A percentile compares a stretch with the other conserved stretches of the same genome.
Evolutionary conservation across 2,888 invertebrate genomes (phyloP).

Genomic region (Limnephilus lunatus): DNA sequence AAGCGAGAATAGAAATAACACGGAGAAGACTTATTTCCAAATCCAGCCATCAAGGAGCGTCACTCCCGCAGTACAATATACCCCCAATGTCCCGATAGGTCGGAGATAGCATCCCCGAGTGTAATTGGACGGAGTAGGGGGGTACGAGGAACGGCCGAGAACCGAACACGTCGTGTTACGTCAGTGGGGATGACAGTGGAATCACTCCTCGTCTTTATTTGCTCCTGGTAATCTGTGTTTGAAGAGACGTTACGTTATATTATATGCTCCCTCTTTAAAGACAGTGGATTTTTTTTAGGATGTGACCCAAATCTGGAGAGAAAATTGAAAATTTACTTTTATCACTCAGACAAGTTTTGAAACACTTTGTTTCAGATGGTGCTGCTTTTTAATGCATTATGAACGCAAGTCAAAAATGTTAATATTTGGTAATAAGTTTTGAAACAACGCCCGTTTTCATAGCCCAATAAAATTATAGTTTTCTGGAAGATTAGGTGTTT

Average conservation of each 20-base stretch:
- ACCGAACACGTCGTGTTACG: not conserved
- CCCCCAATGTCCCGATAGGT: not conserved
- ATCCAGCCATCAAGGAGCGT: constrained; percentile 17
- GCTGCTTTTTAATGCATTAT: too few species aligned
- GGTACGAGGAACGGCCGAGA: not conserved
- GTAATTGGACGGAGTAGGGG: constrained; percentile 32
- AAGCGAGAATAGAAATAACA: not conserved
- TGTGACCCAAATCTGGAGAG: not conserved
- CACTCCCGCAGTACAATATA: constrained; percentile 15
- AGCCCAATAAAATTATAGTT: too few species aligned
- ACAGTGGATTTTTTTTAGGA: not conserved
- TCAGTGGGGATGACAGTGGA: not conserved
- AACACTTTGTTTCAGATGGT: too few species aligned
- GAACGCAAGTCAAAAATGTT: too few species aligned
- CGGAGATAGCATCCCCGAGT: not conserved
- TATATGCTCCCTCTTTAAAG: not conserved
- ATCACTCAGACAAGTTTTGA: not conserved
- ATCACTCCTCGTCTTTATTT: not conserved
- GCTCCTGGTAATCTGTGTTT: not conserved
- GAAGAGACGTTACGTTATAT: not conserved
- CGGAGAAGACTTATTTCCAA: constrained; percentile 7
- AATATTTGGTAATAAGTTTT: too few species aligned
- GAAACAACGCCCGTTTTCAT: too few species aligned
- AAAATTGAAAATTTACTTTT: not conserved
- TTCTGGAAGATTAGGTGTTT: too few species aligned